These are phyloP conservation scores for Sandelia bainsii DNA, from an alignment of 2,797 vertebrate species.

Conservation along the genomic window DNA sequence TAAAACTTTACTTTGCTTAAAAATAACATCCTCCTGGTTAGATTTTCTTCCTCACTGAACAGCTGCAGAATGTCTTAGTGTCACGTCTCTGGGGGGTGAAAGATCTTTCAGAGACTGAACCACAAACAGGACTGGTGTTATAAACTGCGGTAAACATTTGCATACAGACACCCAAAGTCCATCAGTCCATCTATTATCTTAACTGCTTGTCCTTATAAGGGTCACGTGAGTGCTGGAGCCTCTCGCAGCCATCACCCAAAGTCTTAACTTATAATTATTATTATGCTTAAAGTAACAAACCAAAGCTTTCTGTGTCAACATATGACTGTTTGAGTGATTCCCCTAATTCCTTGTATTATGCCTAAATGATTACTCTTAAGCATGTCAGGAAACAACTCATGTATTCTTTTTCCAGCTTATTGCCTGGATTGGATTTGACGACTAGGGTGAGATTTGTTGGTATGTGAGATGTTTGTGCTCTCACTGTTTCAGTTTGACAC, in stretches of 20 bases:
- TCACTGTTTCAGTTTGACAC: slow-evolving; percentile 43
- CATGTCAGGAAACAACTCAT: slow-evolving; percentile 15
- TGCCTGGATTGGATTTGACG: slow-evolving; percentile 7
- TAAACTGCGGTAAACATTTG: slow-evolving; percentile 48
- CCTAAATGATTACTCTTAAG: slow-evolving; percentile 16
- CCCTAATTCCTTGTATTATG: slow-evolving; percentile 24
- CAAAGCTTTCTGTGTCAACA: neutral
- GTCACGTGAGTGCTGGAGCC: no score
- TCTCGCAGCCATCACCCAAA: neutral
- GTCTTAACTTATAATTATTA: slow-evolving; percentile 23
- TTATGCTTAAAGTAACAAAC: slow-evolving; percentile 33
- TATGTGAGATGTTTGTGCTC: slow-evolving; percentile 23
- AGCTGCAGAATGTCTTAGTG: slow-evolving; percentile 65
- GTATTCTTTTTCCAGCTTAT: neutral
- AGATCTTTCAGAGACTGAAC: slow-evolving; percentile 20
- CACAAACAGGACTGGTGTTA: slow-evolving; percentile 29
- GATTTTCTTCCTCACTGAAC: slow-evolving; percentile 36
- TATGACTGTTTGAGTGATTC: slow-evolving; percentile 1
- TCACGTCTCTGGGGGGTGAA: slow-evolving; percentile 33
- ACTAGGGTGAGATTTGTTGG: slow-evolving; percentile 4
- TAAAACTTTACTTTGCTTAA: neutral
- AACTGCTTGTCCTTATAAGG: no score
- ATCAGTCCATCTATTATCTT: no score
- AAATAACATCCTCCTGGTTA: slow-evolving; percentile 16
- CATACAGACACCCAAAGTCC: neutral